Conservation (phyloP, 2,888 invertebrate genomes). For the Drosophila quinaria region DNA sequence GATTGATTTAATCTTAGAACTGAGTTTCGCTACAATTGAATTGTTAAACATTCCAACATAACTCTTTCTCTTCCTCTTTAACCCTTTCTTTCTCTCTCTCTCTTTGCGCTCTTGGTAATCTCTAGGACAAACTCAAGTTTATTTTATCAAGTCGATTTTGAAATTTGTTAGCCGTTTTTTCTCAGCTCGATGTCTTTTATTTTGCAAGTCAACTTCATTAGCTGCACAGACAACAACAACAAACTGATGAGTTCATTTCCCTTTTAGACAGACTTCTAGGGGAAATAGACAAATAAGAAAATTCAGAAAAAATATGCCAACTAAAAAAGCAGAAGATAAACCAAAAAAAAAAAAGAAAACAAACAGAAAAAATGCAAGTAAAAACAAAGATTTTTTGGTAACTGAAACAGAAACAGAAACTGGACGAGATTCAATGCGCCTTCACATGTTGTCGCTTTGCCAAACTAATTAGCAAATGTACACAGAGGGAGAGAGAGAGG, state of each 20-base stretch:
- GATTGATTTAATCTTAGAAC: neutral
- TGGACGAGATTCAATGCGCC: conserved; percentile 23
- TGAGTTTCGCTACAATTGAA: neutral
- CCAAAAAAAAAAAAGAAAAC: neutral
- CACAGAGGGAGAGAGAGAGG: conserved; percentile 36
- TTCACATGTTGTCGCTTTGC: conserved; percentile 43
- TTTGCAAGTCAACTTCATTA: conserved; percentile 61
- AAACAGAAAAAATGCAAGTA: neutral
- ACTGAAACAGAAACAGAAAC: conserved; percentile 7
- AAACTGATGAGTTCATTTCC: conserved; percentile 76
- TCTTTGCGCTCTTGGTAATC: neutral
- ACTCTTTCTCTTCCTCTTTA: neutral
- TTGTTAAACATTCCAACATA: no score
- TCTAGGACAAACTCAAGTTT: conserved; percentile 34
- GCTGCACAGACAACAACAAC: conserved; percentile 36
- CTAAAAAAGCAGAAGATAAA: neutral
- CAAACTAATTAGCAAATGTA: conserved; percentile 80
- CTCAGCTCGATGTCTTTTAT: neutral
- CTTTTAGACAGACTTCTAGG: conserved; percentile 59
- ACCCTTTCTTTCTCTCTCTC: neutral
- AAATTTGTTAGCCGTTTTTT: conserved; percentile 7
- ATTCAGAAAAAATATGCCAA: neutral
- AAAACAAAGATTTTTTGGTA: conserved; percentile 12
- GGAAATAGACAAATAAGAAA: neutral
- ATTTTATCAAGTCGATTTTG: conserved; percentile 13